A percentile compares a stretch with the other conserved stretches of the same genome.
These are phyloP conservation scores for Gryon sp. DNA, from an alignment of 1,140 invertebrate genomes.

Conservation along the genomic window DNA sequence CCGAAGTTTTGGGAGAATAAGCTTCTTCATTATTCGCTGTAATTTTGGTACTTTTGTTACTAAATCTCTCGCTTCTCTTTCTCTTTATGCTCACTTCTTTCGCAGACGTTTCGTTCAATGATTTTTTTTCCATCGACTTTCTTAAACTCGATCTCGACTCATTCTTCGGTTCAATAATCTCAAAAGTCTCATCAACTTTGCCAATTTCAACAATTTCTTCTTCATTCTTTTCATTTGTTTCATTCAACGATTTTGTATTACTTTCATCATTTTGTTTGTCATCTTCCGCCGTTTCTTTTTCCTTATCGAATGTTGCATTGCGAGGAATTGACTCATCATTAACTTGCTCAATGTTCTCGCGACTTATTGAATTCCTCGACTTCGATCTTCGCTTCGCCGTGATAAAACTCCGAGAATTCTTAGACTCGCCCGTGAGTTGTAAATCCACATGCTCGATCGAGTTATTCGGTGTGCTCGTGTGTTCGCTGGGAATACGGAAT, in stretches of 20 bases:
- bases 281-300: too few relatives aligned
- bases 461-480: constrained; percentile 28
- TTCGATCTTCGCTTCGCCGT: neutral
- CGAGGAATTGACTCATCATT: too few relatives aligned
- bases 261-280: too few relatives aligned
- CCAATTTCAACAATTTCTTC: neutral
- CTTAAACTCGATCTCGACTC: too few relatives aligned
- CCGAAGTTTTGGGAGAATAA: neutral
- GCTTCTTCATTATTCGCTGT: neutral
- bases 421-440: neutral
- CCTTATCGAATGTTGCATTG: too few relatives aligned
- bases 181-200: neutral
- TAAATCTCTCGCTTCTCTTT: neutral
- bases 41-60: neutral
- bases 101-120: neutral
- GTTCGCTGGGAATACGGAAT: constrained; percentile 6
- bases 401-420: constrained; percentile 10
- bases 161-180: neutral
- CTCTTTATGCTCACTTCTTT: neutral
- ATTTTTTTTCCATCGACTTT: neutral
- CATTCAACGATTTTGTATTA: too few relatives aligned
- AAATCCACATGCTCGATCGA: constrained; percentile 72
- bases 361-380: neutral
- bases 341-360: too few relatives aligned
- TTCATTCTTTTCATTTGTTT: neutral